These are phyloP conservation scores for Blomia tropicalis DNA, from an alignment of 2,888 invertebrate genomes.

Conservation along the genomic window DNA sequence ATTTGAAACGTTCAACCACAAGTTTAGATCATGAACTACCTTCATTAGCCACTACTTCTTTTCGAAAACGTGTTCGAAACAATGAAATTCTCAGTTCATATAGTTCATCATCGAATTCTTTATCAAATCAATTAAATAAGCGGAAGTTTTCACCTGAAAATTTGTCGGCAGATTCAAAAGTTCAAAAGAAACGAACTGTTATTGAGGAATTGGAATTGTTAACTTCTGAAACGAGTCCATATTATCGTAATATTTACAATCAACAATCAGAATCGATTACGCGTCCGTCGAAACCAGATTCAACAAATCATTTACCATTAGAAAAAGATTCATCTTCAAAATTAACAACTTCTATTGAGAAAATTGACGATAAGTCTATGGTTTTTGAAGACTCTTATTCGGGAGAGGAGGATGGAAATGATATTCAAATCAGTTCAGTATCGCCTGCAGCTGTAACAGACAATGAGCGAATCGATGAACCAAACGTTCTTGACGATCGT, in stretches of 20 bases:
- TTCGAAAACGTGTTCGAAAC: conserved; percentile 12
- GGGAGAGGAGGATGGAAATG: background rate
- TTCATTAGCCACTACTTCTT: background rate
- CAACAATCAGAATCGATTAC: too few species aligned
- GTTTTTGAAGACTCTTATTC: background rate
- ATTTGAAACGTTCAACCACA: background rate
- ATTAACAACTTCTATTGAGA: background rate
- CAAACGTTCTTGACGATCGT: background rate
- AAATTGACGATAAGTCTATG: background rate
- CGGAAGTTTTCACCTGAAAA: conserved; percentile 3
- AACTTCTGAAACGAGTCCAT: background rate
- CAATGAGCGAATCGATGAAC: background rate
- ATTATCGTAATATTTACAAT: background rate
- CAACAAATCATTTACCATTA: background rate
- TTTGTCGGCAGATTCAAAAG: background rate
- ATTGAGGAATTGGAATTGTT: conserved; percentile 11
- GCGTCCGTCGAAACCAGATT: background rate
- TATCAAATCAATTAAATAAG: background rate
- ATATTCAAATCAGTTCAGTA: background rate
- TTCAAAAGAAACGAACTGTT: background rate
- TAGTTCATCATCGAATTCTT: conserved; percentile 11
- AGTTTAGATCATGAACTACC: conserved; percentile 4
- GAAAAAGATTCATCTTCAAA: background rate
- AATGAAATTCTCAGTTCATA: conserved; percentile 23
- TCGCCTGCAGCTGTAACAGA: background rate